These are phyloP conservation scores for Hippoglossus stenolepis DNA, from an alignment of 2,113 vertebrate species.

Conservation along the genomic window DNA sequence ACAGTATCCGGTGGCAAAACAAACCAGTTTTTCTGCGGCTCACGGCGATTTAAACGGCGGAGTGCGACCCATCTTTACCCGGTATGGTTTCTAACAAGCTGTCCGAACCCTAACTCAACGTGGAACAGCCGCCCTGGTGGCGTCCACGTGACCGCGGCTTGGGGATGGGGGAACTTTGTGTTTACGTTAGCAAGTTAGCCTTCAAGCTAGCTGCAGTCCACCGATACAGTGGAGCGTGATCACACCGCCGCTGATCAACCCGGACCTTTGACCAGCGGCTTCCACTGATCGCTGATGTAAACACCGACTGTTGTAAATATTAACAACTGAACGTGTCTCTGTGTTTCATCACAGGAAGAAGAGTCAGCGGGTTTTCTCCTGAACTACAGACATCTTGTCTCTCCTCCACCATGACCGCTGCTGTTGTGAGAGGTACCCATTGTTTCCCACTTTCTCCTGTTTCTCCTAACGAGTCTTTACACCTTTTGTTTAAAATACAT, in stretches of 20 bases:
- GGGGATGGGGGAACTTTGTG: background rate
- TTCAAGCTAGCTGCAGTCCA: background rate
- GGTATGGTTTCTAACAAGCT: slow-evolving; percentile 21
- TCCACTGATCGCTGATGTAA: background rate
- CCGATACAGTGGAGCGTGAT: slow-evolving; percentile 26
- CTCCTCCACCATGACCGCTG: slow-evolving; percentile 62
- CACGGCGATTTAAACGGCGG: background rate
- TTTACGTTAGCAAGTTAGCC: slow-evolving; percentile 30
- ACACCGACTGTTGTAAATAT: accelerated
- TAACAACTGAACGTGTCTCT: background rate
- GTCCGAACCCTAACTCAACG: background rate
- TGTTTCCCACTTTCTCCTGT: background rate
- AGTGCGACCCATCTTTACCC: background rate
- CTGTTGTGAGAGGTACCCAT: slow-evolving; percentile 75
- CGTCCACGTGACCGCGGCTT: background rate
- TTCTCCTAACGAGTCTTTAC: background rate
- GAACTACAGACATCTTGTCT: background rate
- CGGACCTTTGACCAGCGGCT: slow-evolving; percentile 15
- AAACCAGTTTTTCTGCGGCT: background rate
- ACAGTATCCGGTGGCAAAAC: slow-evolving; percentile 59
- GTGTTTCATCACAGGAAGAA: slow-evolving; percentile 27
- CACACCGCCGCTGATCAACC: slow-evolving; percentile 4
- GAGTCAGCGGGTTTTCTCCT: background rate
- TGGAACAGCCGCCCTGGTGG: accelerated
- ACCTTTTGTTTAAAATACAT: too few relatives aligned